Base-by-base conservation (phyloP, 2,888 invertebrate species). In the Acrobasis suavella region DNA sequence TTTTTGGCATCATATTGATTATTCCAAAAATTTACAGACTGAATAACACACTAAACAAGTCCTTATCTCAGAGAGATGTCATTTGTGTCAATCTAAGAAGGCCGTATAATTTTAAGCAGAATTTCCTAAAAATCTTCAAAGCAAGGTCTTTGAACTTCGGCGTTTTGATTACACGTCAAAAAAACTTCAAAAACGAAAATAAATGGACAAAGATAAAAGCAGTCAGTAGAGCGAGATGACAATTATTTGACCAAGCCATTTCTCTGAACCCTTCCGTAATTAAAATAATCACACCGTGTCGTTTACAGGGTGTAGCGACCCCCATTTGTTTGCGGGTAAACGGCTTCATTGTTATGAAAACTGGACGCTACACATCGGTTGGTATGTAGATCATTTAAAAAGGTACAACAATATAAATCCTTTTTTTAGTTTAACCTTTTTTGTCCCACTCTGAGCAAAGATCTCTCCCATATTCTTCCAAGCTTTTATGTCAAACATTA, bases 231-330 rank as follows among this genome's bases (percentile, higher is more conserved):
- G 42, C 17, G 56, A 56, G 56, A 56, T 56, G 56, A 56, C 56
- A 56, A 56, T 56, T 56, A 56, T 56, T 56, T 56, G 56, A 56
- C 56, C 56, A 38, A 60, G 59, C 50, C 50, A 60, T 60, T 60
- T 50, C 50, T 37, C 50, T 51, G 14, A 50, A 56, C 67, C 69
- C 65, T 67, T 67, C 67, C 56, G 65, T 72, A 70, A 75, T 74
- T 77, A 72, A 75, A 75, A 73, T 74, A 66, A 77, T 77, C 69
- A 72, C 72, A 70, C 56, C 42, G 67, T 72, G 72, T 72, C 72
- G 69, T 73, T 71, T 69, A 73, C 73, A 68, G 65, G 56, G 67
- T 54, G 59, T 58, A 62, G 14, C 55, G 55, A 71, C 73, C 75
- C 73, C 72, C 72, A 76, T 77, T 76, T 63, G 71, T 78, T 70